Conservation (phyloP, 2,113 vertebrate species). For the Ranitomeya imitator region DNA sequence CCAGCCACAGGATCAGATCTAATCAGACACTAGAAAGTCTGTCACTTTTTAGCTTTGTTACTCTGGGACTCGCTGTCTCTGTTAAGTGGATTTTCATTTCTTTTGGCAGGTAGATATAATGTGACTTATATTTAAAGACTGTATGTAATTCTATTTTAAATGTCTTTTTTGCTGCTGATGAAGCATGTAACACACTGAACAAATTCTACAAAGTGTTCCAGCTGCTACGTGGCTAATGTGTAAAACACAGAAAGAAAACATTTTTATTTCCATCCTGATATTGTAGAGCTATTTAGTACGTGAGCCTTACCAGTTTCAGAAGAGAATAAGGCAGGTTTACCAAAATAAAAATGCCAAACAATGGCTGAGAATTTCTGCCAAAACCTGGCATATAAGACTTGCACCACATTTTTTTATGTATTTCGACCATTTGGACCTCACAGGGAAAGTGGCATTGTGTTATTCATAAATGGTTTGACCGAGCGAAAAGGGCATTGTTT, state of each 20-base stretch:
- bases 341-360: no score
- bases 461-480: no score
- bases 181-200: constrained; percentile 36
- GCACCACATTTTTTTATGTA: no score
- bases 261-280: constrained; percentile 13
- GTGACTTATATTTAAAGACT: constrained; percentile 22
- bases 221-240: constrained; percentile 52
- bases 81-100: constrained; percentile 32
- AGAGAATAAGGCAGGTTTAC: not conserved
- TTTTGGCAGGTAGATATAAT: constrained; percentile 20
- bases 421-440: no score
- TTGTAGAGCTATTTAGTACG: not conserved
- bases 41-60: not conserved
- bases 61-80: constrained; percentile 6
- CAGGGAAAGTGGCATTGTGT: no score
- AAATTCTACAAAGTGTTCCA: constrained; percentile 22
- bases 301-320: not conserved
- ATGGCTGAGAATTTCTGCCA: no score
- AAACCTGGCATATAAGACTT: no score
- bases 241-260: constrained; percentile 39
- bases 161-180: constrained; percentile 31
- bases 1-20: constrained; percentile 10
- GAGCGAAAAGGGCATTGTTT: no score
- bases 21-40: not conserved
- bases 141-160: constrained; percentile 13